Evolutionary conservation across 2,113 vertebrate genomes (phyloP).

Genomic region (Guaruba guarouba): DNA sequence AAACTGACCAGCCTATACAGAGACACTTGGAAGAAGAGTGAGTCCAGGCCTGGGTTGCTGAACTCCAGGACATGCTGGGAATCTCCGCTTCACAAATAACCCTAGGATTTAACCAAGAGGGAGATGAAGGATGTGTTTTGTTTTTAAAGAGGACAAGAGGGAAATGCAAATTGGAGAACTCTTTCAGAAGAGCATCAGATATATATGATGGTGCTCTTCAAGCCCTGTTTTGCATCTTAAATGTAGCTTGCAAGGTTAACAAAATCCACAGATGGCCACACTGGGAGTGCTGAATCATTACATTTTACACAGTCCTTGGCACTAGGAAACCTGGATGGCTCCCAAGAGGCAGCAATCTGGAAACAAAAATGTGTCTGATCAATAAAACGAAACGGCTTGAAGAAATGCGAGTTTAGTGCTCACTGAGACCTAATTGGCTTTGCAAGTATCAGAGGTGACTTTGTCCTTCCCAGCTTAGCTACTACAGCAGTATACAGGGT

Average conservation of each 20-base stretch:
- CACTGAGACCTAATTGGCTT: neutral
- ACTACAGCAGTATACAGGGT: neutral
- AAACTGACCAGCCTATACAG: neutral
- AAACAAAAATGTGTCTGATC: conserved; percentile 48
- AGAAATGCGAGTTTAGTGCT: conserved; percentile 40
- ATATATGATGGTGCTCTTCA: neutral
- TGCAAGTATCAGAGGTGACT: conserved; percentile 2
- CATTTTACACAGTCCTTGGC: conserved; percentile 42
- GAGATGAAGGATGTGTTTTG: neutral
- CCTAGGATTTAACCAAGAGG: neutral
- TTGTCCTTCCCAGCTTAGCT: neutral
- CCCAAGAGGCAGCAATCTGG: conserved; percentile 35
- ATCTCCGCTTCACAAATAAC: neutral
- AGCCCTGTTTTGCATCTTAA: neutral
- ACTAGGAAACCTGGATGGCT: conserved; percentile 26
- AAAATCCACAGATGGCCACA: neutral
- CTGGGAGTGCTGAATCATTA: conserved; percentile 23
- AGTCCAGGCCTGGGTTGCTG: neutral
- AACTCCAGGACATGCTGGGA: neutral
- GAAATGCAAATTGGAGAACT: neutral
- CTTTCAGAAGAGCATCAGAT: neutral
- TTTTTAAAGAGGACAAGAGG: neutral
- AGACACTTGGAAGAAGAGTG: neutral
- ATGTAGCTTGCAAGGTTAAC: conserved; percentile 20
- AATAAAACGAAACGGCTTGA: conserved; percentile 58